Evolutionary conservation across 2,888 invertebrate genomes (phyloP).

Genomic region (Taphrorychus bicolor): DNA sequence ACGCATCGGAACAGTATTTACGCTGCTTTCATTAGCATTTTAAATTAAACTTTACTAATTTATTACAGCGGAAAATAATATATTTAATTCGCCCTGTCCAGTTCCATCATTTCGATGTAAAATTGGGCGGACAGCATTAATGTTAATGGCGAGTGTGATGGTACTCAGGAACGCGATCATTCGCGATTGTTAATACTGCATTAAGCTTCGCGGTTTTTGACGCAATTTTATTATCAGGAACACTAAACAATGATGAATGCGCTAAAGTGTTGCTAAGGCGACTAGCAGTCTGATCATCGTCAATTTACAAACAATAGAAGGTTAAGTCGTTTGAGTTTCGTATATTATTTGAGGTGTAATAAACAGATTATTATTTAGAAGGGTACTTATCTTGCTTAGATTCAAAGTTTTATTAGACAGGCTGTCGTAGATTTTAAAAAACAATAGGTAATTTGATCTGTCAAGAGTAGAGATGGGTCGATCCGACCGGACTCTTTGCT

Average conservation of each 20-base stretch:
- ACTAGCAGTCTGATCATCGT: background rate
- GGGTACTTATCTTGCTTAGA: too few species aligned
- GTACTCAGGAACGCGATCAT: background rate
- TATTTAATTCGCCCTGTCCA: slow-evolving; percentile 7
- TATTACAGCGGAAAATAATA: slow-evolving; percentile 21
- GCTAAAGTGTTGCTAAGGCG: background rate
- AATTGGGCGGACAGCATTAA: background rate
- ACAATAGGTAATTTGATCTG: too few species aligned
- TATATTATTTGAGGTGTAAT: too few species aligned
- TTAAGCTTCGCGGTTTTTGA: background rate
- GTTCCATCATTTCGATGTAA: background rate
- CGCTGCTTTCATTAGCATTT: slow-evolving; percentile 21
- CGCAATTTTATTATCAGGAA: background rate
- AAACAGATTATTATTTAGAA: too few species aligned
- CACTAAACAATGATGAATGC: background rate
- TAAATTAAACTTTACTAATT: slow-evolving; percentile 22
- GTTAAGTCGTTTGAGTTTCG: too few species aligned
- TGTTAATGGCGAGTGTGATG: background rate
- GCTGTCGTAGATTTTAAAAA: too few species aligned
- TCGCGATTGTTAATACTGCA: background rate
- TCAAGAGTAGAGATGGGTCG: too few species aligned
- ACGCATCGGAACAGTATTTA: slow-evolving; percentile 19
- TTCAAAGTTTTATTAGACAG: too few species aligned
- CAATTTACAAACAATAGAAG: background rate
- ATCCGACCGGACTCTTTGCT: too few species aligned